Evolutionary conservation across 2,797 vertebrate genomes (phyloP), one percentile per base, ranked within the genome.

Genomic region (Melanotaenia pygmaea): DNA sequence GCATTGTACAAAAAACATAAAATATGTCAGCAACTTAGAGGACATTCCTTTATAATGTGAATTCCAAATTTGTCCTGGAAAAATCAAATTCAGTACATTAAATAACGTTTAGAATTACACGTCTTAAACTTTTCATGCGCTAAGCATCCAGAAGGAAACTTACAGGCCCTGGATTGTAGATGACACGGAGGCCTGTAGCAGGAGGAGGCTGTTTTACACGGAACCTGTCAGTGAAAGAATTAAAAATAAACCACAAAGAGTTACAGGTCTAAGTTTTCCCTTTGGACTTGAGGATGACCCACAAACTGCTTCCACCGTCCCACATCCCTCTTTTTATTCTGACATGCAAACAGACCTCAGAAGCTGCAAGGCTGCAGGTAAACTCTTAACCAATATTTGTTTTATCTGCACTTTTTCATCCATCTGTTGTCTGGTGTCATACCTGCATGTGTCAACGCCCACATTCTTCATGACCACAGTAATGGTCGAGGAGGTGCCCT

Each of bases 401-500:
- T 7, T 16, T 11, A 13, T 28, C 7, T 24, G 20, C 14, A 45
- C 12, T 8, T 47, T 43, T 38, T 16, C 9, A 32, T 63, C 51
- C 22, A 43, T 56, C 51, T 40, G 9, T 4, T 3, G 30, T 47
- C 32, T 54, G 51, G 10, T 24, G 24, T 24, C 50, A 7, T 64
- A 97, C 97, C 97, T 96, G 92, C 94, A 95, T 66, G 94, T 94
- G 77, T 97, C 93, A 22, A 96, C 88, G 0, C 96, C 96, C 35
- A 95, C 67, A 0, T 98, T 98, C 90, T 89, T 97, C 84, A 98
- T 89, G 59, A 89, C 84, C 18, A 96, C 95, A 0, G 80, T 91
- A 34, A 93, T 10, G 4, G 78, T 24, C 0, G 94, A 95, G n/a
- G 81, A 93, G 56, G 87, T 93, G 34, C 96, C 95, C 82, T 96